phyloP scores from a whole-genome alignment of 2,888 invertebrate species.

The Idaea straminata region DNA sequence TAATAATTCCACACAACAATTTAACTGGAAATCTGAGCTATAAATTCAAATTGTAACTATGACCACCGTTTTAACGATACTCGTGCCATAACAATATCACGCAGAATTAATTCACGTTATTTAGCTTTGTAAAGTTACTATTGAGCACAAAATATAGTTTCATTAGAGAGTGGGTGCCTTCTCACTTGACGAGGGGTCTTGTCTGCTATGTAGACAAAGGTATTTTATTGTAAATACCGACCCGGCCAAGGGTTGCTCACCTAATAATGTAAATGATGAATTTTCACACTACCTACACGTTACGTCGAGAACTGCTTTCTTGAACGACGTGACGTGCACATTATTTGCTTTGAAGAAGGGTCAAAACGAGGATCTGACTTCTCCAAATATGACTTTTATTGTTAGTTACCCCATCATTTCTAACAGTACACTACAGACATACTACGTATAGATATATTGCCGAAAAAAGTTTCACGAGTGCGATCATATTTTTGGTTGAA shows the following conservation, averaged over 20 bases:
- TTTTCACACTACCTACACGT: constrained; percentile 17
- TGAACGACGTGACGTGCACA: constrained; percentile 1
- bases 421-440: too few species aligned
- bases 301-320: not conserved
- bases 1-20: not conserved
- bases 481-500: not conserved
- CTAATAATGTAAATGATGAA: constrained; percentile 33
- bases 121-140: constrained; percentile 32
- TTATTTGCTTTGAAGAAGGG: not conserved
- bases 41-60: constrained; percentile 1
- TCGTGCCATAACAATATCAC: constrained; percentile 5
- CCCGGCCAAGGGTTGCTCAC: constrained; percentile 28
- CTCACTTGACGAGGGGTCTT: constrained; percentile 34
- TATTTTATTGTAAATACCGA: constrained; percentile 40
- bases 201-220: constrained; percentile 34
- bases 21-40: constrained; percentile 1
- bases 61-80: constrained; percentile 1
- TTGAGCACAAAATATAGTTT: constrained; percentile 44
- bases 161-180: constrained; percentile 34
- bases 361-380: not conserved
- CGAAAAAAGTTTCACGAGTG: not conserved
- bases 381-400: not conserved
- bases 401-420: not conserved
- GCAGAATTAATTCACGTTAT: constrained; percentile 27
- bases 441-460: not conserved